These are phyloP conservation scores for Nasonia longicornis DNA, from an alignment of 1,140 invertebrate genomes.

Conservation along the genomic window DNA sequence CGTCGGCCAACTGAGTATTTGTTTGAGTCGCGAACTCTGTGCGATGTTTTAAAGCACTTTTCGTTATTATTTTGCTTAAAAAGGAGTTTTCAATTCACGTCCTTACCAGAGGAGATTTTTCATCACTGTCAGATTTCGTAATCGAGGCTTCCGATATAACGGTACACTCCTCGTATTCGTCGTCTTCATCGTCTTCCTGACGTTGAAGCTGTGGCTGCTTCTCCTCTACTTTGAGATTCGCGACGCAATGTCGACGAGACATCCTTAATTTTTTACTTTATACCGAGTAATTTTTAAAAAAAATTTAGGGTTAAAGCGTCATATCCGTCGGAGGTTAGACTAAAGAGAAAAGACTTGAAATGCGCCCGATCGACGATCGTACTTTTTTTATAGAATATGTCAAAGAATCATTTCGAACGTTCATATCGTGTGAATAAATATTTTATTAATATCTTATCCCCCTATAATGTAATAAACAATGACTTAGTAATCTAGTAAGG, in stretches of 20 bases:
- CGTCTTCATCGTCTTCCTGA: no score
- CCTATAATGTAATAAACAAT: conserved; percentile 2
- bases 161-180: no score
- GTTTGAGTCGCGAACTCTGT: background rate
- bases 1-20: background rate
- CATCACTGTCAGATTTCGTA: background rate
- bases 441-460: background rate
- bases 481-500: conserved; percentile 13
- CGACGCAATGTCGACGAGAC: background rate
- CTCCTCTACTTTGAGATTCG: background rate
- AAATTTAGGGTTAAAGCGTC: background rate
- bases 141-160: background rate
- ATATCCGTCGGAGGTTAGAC: background rate
- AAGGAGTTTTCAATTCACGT: background rate
- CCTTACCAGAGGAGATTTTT: background rate
- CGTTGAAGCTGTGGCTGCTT: no score
- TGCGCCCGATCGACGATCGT: background rate
- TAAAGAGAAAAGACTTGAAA: background rate
- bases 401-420: background rate
- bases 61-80: background rate
- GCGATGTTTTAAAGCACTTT: background rate
- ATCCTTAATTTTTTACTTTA: background rate
- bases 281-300: background rate
- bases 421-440: background rate
- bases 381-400: background rate